Conservation (phyloP, 2,113 vertebrate species). For the Dissostichus mawsoni region DNA sequence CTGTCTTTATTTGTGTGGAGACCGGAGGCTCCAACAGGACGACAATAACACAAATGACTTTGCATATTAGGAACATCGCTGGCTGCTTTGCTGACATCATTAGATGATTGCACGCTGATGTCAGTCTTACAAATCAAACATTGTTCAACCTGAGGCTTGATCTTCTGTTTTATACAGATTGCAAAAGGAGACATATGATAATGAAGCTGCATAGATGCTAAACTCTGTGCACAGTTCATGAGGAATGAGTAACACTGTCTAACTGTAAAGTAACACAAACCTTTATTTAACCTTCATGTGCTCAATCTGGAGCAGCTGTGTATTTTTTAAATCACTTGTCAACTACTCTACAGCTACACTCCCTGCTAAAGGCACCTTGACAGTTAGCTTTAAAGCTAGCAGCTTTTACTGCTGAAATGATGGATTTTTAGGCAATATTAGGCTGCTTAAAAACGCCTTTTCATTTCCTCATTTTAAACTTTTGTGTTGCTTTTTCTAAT, state of each 20-base stretch:
- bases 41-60: slow-evolving; percentile 12
- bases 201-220: neutral
- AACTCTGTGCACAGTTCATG: neutral
- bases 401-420: no score
- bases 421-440: no score
- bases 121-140: slow-evolving; percentile 16
- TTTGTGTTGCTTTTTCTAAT: no score
- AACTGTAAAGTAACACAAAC: slow-evolving; percentile 4
- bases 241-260: neutral
- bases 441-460: no score
- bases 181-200: slow-evolving; percentile 10
- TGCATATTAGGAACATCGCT: neutral
- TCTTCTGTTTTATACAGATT: slow-evolving; percentile 29
- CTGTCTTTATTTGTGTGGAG: slow-evolving; percentile 45
- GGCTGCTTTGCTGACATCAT: slow-evolving; percentile 8
- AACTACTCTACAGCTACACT: no score
- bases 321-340: neutral
- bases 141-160: slow-evolving; percentile 18
- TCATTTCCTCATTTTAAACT: no score
- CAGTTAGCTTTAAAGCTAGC: neutral
- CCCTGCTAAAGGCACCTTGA: neutral
- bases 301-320: neutral
- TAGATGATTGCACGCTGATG: slow-evolving; percentile 9
- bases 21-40: neutral
- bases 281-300: neutral